phyloP scores from a whole-genome alignment of 2,797 vertebrate species.

The Sardinella longiceps region DNA sequence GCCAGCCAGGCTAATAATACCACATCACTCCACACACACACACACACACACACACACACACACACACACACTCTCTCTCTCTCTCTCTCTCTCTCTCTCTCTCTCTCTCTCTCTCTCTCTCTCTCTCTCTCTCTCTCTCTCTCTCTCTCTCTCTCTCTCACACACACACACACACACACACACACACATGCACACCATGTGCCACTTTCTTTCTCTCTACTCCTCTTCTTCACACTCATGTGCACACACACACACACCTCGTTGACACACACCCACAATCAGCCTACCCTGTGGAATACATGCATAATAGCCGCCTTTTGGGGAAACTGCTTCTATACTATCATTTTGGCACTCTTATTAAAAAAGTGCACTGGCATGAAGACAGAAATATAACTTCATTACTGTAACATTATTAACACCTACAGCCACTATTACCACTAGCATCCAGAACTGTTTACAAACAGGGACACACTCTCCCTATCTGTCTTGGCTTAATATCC shows the following conservation, averaged over 20 bases:
- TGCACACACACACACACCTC: not conserved
- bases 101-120: not conserved
- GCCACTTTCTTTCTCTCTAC: not conserved
- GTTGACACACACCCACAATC: not conserved
- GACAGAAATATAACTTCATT: not conserved
- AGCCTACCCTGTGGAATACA: not conserved
- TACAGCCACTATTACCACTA: no score
- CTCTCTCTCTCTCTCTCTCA: not conserved
- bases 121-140: no score
- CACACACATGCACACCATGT: not conserved
- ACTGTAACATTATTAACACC: not conserved
- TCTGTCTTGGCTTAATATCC: not conserved
- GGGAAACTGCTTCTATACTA: not conserved
- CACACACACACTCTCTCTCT: constrained; percentile 9
- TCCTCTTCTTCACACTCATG: not conserved
- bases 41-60: constrained; percentile 29
- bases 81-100: no score
- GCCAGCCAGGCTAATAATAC: constrained; percentile 76
- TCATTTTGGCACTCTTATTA: not conserved
- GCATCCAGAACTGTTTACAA: not conserved
- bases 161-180: not conserved
- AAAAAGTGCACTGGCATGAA: not conserved
- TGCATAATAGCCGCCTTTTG: not conserved
- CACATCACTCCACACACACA: constrained; percentile 55
- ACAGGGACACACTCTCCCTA: not conserved